Base-by-base conservation (phyloP, 2,113 vertebrate genomes). In the Albula glossodonta region DNA sequence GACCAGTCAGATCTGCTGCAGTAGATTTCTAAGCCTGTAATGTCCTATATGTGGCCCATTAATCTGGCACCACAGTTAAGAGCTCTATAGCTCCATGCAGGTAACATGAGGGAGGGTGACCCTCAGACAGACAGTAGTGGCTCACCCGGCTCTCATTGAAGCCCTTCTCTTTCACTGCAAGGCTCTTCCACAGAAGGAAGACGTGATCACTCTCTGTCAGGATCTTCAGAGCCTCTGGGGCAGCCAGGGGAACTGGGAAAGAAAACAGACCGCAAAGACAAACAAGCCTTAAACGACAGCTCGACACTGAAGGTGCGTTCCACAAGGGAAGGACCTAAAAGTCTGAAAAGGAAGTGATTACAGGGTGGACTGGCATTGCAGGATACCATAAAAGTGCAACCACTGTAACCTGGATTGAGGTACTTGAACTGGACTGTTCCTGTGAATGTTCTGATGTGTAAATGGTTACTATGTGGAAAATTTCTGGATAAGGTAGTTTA, bases 151-250 rank as follows among this genome's bases (percentile, higher is more conserved):
- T 99, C 91, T 99, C 98, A 22, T 97, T 97, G 91, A 99, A 99
- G 87, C 94, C 93, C 12, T 95, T 97, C 86, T 99, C 98, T 87
- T 96, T 97, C 83, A 99, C 90, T 0, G 97, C 97, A 84, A 99
- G 93, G 89, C 97, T 99, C 93, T 99, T 99, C 98, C 98, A 99
- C 88, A 99, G 96, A 2, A 99, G 96, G 90, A 98, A 96, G 85
- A 98, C 94, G 0, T 99, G 97, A 87, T 98, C 97, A 0, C 96
- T 97, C 92, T 99, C 98, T 0, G 96, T 96, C 88, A 99, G 90
- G 78, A 99, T 96, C 92, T 99, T 99, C 94, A 99, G 95, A 83
- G 98, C 97, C 0, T 99, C 98, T 0, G 98, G 98, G 83, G 98
- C 96, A 19, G 95, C 94, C 48, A 99, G 93, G 0, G 97, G 94